phyloP scores from a whole-genome alignment of 2,797 vertebrate genomes.

The Crenuchus spilurus region DNA sequence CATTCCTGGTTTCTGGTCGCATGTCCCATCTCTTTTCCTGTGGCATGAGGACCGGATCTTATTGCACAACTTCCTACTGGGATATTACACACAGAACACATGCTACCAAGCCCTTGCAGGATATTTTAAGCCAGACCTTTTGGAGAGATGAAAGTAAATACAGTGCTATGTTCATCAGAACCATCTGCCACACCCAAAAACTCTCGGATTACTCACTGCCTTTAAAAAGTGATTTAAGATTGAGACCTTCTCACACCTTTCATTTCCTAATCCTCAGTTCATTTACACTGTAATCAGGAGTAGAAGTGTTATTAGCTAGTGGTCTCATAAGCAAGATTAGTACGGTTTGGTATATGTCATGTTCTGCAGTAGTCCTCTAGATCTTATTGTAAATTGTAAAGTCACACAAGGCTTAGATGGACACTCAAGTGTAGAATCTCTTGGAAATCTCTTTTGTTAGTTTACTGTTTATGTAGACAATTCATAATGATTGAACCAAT shows the following conservation, averaged over 20 bases:
- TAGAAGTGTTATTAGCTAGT: neutral
- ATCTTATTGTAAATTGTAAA: too few relatives aligned
- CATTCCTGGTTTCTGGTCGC: slow-evolving; percentile 3
- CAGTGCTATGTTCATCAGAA: slow-evolving; percentile 58
- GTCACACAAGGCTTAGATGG: too few relatives aligned
- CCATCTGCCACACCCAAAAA: slow-evolving; percentile 53
- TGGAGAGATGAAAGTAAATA: slow-evolving; percentile 59
- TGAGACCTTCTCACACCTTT: slow-evolving; percentile 38
- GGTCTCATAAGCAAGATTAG: neutral
- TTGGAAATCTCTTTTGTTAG: too few relatives aligned
- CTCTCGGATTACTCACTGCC: slow-evolving; percentile 50
- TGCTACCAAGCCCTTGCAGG: slow-evolving; percentile 39
- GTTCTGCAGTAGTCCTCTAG: too few relatives aligned
- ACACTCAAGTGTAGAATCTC: too few relatives aligned
- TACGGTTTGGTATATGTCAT: too few relatives aligned
- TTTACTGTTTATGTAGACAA: too few relatives aligned
- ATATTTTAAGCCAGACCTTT: slow-evolving; percentile 59
- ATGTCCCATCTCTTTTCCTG: slow-evolving; percentile 25
- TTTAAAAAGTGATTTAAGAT: slow-evolving; percentile 25
- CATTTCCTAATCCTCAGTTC: neutral
- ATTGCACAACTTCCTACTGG: slow-evolving; percentile 57
- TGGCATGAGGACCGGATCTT: slow-evolving; percentile 41
- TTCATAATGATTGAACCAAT: too few relatives aligned
- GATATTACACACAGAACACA: slow-evolving; percentile 58
- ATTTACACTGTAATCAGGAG: slow-evolving; percentile 7